Evolutionary conservation across 2,888 invertebrate genomes (phyloP).

Genomic region (Rhyacophila evoluta): DNA sequence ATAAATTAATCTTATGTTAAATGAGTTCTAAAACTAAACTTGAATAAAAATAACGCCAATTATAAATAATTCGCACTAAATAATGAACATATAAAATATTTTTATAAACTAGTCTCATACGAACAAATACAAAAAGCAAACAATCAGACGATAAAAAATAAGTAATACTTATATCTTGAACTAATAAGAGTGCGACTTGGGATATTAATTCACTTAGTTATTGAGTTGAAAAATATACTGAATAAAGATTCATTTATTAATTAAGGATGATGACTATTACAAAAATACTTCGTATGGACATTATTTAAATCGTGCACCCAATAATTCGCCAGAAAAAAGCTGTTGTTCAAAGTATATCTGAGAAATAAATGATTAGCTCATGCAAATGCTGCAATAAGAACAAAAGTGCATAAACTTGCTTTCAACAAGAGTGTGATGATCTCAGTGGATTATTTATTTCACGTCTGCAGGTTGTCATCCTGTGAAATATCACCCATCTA

Average conservation of each 20-base stretch:
- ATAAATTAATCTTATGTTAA: too few relatives aligned
- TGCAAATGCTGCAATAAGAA: neutral
- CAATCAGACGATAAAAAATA: too few relatives aligned
- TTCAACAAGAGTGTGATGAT: slow-evolving; percentile 26
- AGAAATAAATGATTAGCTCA: slow-evolving; percentile 19
- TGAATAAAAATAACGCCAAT: too few relatives aligned
- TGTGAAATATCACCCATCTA: slow-evolving; percentile 28
- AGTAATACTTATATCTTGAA: too few relatives aligned
- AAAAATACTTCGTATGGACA: neutral
- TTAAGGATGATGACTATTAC: neutral
- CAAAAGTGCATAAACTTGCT: slow-evolving; percentile 25
- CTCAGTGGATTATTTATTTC: slow-evolving; percentile 34
- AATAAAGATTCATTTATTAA: neutral
- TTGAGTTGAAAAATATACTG: too few relatives aligned
- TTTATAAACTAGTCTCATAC: too few relatives aligned
- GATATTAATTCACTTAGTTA: too few relatives aligned
- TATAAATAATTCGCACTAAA: too few relatives aligned
- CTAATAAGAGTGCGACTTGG: too few relatives aligned
- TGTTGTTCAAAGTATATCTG: slow-evolving; percentile 2
- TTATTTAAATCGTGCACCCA: neutral
- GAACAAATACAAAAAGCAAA: too few relatives aligned
- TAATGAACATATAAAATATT: too few relatives aligned
- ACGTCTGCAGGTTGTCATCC: slow-evolving; percentile 33
- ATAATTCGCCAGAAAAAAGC: neutral
- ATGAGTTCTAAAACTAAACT: too few relatives aligned